Percentiles rank a stretch among this genome's conserved stretches.
Conservation (phyloP, 2,797 vertebrate species). For the Betta splendens region DNA sequence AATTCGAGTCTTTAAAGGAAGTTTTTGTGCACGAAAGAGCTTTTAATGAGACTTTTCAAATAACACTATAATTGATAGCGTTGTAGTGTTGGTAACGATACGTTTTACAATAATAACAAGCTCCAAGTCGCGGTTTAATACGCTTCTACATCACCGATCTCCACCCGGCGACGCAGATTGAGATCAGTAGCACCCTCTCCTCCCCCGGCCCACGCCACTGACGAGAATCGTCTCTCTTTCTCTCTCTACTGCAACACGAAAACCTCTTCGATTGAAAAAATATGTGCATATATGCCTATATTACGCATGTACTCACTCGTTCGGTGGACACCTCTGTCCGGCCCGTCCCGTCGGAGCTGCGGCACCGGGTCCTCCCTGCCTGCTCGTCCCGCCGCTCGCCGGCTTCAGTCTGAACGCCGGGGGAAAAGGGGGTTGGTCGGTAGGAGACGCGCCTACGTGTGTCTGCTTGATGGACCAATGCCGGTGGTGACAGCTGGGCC, state of each 20-base stretch:
- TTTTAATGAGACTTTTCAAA: neutral
- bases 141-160: constrained; percentile 29
- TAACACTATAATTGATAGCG: accelerated
- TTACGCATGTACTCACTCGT: constrained; percentile 26
- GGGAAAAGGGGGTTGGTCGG: constrained; percentile 57
- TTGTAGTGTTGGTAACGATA: accelerated
- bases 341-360: constrained; percentile 37
- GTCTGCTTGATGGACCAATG: constrained; percentile 67
- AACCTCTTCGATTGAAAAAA: no score
- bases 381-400: constrained; percentile 63
- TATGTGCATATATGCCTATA: no score
- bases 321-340: constrained; percentile 16
- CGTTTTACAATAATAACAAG: neutral
- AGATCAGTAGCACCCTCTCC: constrained; percentile 32
- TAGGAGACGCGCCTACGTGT: constrained; percentile 71
- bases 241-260: constrained; percentile 2
- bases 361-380: constrained; percentile 35
- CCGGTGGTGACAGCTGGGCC: constrained; percentile 75
- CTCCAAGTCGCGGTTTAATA: constrained; percentile 2
- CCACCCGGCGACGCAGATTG: constrained; percentile 57
- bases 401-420: constrained; percentile 49
- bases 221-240: constrained; percentile 44
- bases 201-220: constrained; percentile 3
- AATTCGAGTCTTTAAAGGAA: neutral
- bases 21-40: neutral